Conservation (phyloP, 2,797 vertebrate species). For the Sitta carolinensis region DNA sequence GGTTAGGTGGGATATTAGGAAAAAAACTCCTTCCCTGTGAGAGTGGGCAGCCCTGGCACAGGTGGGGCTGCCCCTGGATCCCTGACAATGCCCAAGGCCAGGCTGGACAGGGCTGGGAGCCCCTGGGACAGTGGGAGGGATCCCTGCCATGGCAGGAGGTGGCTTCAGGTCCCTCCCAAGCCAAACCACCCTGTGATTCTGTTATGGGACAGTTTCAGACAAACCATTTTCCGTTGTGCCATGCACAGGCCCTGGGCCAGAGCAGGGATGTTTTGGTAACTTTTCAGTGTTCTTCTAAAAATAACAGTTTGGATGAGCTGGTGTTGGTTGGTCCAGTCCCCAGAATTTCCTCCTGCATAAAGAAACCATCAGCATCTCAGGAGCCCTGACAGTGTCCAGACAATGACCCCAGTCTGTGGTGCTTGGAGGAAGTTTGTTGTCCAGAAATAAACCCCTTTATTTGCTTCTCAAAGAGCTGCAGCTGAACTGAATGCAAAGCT, state of each 20-base stretch:
- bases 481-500: not conserved
- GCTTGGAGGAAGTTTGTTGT: not conserved
- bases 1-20: not conserved
- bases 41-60: accelerated
- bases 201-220: not conserved
- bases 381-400: not conserved
- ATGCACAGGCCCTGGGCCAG: not conserved
- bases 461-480: not conserved
- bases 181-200: not conserved
- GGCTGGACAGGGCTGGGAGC: accelerated
- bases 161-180: not conserved
- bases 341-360: not conserved
- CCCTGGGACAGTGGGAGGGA: accelerated
- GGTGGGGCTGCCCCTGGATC: no score
- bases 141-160: no score
- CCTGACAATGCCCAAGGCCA: not conserved
- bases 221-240: not conserved
- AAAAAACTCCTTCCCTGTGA: not conserved
- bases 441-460: not conserved
- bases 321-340: not conserved
- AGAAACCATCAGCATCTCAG: accelerated
- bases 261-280: not conserved
- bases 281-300: not conserved
- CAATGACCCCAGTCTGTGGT: accelerated
- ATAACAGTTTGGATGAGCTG: not conserved